phyloP scores from a whole-genome alignment of 2,113 vertebrate genomes.

The Falcunculus frontatus region DNA sequence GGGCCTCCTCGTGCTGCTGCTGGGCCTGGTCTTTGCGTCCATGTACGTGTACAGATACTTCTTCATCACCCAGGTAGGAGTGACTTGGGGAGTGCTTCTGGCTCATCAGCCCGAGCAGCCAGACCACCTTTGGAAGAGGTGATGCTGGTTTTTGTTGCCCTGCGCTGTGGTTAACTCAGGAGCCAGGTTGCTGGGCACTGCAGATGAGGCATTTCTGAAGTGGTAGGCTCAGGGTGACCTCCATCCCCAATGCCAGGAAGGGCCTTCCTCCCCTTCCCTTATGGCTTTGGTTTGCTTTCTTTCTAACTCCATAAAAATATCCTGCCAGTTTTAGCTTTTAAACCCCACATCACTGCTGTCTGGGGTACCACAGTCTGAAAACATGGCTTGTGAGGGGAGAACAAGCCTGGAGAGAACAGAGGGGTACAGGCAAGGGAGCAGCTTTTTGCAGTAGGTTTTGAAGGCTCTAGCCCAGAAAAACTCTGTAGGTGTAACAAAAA shows the following conservation, averaged over 20 bases:
- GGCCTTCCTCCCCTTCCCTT: background rate
- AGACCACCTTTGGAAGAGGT: background rate
- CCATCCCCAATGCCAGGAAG: background rate
- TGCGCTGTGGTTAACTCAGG: background rate
- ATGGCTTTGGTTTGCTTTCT: background rate
- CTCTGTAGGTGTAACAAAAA: background rate
- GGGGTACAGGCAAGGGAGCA: background rate
- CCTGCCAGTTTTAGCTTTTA: background rate
- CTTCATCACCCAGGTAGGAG: conserved; percentile 85
- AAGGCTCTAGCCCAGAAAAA: background rate
- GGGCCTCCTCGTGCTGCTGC: conserved; percentile 85
- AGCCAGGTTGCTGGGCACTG: background rate
- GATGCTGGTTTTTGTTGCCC: background rate
- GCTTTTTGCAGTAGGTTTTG: background rate
- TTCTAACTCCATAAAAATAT: background rate
- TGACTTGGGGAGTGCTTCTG: background rate
- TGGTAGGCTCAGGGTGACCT: background rate
- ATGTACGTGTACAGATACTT: conserved; percentile 93
- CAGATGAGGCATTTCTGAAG: background rate
- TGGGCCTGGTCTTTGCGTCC: conserved; percentile 85
- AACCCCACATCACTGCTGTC: background rate
- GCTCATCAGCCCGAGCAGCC: background rate
- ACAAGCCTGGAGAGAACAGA: background rate
- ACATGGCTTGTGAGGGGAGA: background rate
- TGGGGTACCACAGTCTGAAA: background rate